Percentiles rank a stretch among this genome's conserved stretches.
Conservation (phyloP, 2,797 vertebrate species). For the Austrolebias charrua region DNA sequence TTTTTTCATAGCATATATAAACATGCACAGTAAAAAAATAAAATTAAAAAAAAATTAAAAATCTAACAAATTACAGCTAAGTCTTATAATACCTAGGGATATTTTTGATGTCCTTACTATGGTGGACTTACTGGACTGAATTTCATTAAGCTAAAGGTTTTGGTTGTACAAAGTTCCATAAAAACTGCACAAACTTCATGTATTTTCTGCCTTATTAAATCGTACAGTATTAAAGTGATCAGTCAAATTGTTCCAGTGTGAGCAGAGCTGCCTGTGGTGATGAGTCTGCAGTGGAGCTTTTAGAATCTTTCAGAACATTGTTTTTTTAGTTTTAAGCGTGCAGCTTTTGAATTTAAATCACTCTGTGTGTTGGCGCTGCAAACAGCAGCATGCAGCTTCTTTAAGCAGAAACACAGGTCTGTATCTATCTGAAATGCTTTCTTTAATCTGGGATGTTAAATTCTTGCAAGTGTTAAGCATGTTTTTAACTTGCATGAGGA, state of each 20-base stretch:
- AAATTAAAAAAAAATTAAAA: too few relatives aligned
- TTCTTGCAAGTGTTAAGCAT: background rate
- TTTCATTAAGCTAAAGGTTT: slow-evolving; percentile 1
- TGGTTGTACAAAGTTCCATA: background rate
- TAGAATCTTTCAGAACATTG: slow-evolving; percentile 2
- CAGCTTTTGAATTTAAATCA: background rate
- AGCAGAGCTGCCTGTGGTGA: slow-evolving; percentile 13
- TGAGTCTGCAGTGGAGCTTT: background rate
- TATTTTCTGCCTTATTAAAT: slow-evolving; percentile 16
- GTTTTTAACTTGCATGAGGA: background rate
- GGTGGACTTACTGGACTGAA: background rate
- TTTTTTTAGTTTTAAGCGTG: slow-evolving; percentile 10
- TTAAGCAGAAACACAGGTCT: background rate
- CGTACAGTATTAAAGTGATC: slow-evolving; percentile 13
- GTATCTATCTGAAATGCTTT: background rate
- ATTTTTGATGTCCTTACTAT: background rate
- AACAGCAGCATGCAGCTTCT: background rate
- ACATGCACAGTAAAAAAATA: background rate
- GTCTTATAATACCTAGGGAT: background rate
- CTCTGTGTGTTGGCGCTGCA: slow-evolving; percentile 2
- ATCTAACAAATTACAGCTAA: background rate
- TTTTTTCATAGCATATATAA: background rate
- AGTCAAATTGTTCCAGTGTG: slow-evolving; percentile 7
- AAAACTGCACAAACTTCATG: slow-evolving; percentile 5
- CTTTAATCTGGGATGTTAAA: background rate